Evolutionary conservation across 2,888 invertebrate species (phyloP), one percentile per base, ranked within the genome.

Genomic region (Drosophila paramelanica): DNA sequence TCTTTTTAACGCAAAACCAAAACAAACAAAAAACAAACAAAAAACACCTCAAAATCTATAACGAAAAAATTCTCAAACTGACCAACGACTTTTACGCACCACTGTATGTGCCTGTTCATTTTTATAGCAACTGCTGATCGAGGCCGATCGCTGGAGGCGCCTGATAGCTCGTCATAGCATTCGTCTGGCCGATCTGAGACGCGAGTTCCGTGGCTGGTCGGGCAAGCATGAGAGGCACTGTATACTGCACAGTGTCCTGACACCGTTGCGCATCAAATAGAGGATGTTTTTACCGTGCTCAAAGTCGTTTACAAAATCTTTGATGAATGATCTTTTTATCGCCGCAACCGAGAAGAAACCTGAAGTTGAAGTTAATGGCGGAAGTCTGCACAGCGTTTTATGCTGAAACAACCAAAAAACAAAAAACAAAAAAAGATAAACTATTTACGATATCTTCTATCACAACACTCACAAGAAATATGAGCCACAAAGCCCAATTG

Each of bases 191-290:
- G 72, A 77, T 75, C 67, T 77, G 67, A 47, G 79, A 47, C 90
- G 90, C 41, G 91, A 92, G 72, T 92, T 92, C 80, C 89, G 90
- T 70, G 92, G 92, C 72, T 92, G 92, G 92, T 90, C 87, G 78
- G 92, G 92, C 67, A 91, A 92, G 66, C 92, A 92, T 66, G 91
- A 92, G 81, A 85, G 91, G 27, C 91, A 91, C 74, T 92, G 92
- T 71, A 91, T 92, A 70, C 87, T 92, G 62, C 92, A 92, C 79
- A 91, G 90, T 86, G 91, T 92, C 50, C 85, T 92, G 25, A 84
- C 84, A 51, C 90, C 90, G 50, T 73, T 91, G 74, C 89, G 91
- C 81, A 89, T 91, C 72, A 89, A 90, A 67, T 90, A 83, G 57
- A 39, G 33, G 55, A 61, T 33, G 49, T 31, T 8, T 47, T 49